Conservation (phyloP, 2,888 invertebrate species). For the Pristionchus arcanus region DNA sequence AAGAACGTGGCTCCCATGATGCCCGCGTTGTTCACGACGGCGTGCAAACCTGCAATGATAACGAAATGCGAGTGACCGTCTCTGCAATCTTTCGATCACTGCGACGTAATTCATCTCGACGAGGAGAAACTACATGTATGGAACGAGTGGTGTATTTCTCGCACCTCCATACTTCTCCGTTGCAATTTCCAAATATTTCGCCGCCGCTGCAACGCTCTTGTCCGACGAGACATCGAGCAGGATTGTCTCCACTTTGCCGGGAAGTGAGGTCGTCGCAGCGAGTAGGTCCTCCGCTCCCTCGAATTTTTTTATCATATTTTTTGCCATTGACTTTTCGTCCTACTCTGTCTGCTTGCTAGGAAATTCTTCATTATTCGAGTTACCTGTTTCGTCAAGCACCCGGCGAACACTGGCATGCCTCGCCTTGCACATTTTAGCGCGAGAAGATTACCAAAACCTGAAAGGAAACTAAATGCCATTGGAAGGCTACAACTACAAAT, state of each 20-base stretch:
- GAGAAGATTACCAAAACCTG: constrained; percentile 71
- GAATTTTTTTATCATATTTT: too few relatives aligned
- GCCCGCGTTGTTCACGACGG: constrained; percentile 78
- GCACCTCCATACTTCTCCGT: constrained; percentile 63
- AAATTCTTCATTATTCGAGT: too few relatives aligned
- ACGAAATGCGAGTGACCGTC: too few relatives aligned
- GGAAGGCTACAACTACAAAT: too few relatives aligned
- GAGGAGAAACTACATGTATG: too few relatives aligned
- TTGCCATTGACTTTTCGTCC: too few relatives aligned
- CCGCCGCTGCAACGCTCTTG: constrained; percentile 67
- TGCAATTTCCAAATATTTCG: constrained; percentile 64
- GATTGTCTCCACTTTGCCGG: constrained; percentile 65
- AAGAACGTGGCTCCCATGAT: constrained; percentile 75
- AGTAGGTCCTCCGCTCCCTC: constrained; percentile 32
- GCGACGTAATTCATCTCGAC: too few relatives aligned
- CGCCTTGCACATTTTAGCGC: constrained; percentile 65
- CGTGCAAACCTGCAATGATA: constrained; percentile 70
- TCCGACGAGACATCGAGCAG: constrained; percentile 72
- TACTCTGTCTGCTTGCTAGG: too few relatives aligned
- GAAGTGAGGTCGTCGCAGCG: background rate
- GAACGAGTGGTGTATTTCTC: too few relatives aligned
- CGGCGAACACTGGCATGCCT: constrained; percentile 74
- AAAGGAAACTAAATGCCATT: too few relatives aligned
- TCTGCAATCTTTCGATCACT: too few relatives aligned
- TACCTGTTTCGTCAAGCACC: constrained; percentile 69